Evolutionary conservation across 2,888 invertebrate genomes (phyloP), one percentile per base, ranked within the genome.

Genomic region (Nineta flava): DNA sequence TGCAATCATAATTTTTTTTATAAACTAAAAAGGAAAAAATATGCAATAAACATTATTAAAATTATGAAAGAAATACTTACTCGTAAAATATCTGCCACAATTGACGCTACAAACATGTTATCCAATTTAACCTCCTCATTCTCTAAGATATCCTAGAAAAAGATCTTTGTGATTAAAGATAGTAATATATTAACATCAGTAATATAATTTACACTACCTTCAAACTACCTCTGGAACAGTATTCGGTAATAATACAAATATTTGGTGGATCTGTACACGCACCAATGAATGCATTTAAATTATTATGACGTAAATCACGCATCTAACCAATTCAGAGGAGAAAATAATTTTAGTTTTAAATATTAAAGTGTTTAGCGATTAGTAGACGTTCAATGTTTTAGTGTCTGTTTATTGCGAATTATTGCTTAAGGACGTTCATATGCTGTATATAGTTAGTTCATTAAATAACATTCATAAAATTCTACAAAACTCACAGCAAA

Each of bases 71-170:
- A 19, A 7, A 5, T 50, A 70, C 79, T 77, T 71, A 94, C 95
- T 72, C 92, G 77, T 60, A 96, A 82, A 56, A 97, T 87, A 68
- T 96, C 96, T 50, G 87, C 92, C 12, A 95, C 86, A 55, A 96
- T 76, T 7, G 95, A 95, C 21, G 95, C 93, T 56, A 92, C 83
- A 66, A 96, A 96, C 87, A 96, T 92, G 62, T 87, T 87, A 67
- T 96, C 96, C 61, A 95, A 71, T 69, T 93, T 93, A 55, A 96
- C 84, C 65, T 96, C 93, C 62, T 92, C 88, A 65, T 96, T 95
- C 63, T 92, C 88, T 52, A 97, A 71, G 58, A 96, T 90, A 66
- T 97, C 88, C 85, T 88, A 70, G 42, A 65, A 64, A 51, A 51
- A 51, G 51, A 50, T 6, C 26, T 26, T 26, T 26, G 26, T 26